Percentiles rank a stretch among this genome's conserved stretches.
phyloP scores from a whole-genome alignment of 2,113 vertebrate genomes.

The Oreochromis spilurus region DNA sequence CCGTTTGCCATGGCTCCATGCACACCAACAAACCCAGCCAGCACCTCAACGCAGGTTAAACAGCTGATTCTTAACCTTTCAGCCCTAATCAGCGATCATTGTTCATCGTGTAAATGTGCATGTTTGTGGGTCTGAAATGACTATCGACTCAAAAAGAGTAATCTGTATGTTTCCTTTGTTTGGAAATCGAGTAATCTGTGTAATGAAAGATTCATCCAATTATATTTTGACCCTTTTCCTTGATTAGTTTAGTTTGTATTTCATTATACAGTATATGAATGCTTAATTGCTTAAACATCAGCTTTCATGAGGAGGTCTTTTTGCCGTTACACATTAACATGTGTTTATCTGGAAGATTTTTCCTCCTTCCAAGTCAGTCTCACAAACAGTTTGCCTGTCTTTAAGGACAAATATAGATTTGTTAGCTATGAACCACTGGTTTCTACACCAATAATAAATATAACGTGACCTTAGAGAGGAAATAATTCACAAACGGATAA shows the following conservation, averaged over 20 bases:
- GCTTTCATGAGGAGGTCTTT: not conserved
- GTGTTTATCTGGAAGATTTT: not conserved
- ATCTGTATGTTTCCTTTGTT: not conserved
- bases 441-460: not conserved
- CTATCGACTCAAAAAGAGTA: not conserved
- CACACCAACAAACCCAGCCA: constrained; percentile 84
- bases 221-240: not conserved
- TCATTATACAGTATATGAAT: not conserved
- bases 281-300: not conserved
- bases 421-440: not conserved
- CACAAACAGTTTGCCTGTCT: not conserved
- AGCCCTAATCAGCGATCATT: not conserved
- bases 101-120: not conserved
- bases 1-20: constrained; percentile 84
- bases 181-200: not conserved
- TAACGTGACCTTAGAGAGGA: not conserved
- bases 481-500: not conserved
- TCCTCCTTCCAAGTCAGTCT: not conserved
- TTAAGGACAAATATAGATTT: not conserved
- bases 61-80: not conserved
- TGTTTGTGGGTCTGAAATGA: not conserved
- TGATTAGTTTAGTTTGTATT: not conserved
- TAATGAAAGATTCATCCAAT: not conserved
- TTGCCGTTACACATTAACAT: not conserved
- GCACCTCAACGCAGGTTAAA: constrained; percentile 83